phyloP scores from a whole-genome alignment of 1,140 invertebrate genomes.

The Drosophila melanica region DNA sequence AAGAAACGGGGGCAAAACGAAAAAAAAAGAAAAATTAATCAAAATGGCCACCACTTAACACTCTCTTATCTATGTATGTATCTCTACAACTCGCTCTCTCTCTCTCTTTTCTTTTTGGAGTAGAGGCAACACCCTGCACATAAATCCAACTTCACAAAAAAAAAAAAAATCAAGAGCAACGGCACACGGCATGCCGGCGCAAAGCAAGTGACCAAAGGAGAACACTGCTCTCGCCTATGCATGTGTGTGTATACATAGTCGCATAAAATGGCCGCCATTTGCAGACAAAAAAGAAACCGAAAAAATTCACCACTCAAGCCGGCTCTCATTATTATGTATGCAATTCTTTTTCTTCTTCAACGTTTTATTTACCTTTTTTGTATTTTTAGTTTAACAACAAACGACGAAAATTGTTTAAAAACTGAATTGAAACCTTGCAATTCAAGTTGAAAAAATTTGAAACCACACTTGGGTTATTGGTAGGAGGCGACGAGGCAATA shows the following conservation, averaged over 20 bases:
- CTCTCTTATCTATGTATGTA: neutral
- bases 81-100: neutral
- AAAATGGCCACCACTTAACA: conserved; percentile 40
- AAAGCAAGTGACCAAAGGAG: conserved; percentile 31
- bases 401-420: conserved; percentile 41
- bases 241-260: conserved; percentile 27
- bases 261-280: conserved; percentile 45
- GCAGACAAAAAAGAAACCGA: conserved; percentile 36
- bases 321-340: conserved; percentile 18
- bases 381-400: conserved; percentile 35
- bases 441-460: conserved; percentile 40
- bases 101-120: conserved; percentile 15
- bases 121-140: conserved; percentile 39
- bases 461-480: conserved; percentile 39
- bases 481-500: conserved; percentile 45
- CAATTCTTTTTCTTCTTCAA: neutral
- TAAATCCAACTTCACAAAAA: conserved; percentile 32
- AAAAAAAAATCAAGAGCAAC: conserved; percentile 22
- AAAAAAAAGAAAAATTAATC: conserved; percentile 35
- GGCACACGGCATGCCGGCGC: conserved; percentile 23
- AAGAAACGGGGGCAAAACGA: conserved; percentile 64
- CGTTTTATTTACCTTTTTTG: conserved; percentile 32
- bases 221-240: conserved; percentile 5
- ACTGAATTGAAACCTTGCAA: conserved; percentile 39
- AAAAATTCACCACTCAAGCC: conserved; percentile 48